Percentiles rank a stretch among this genome's conserved stretches.
These are phyloP conservation scores for Bombyx mandarina DNA, from an alignment of 1,140 invertebrate species.

Conservation along the genomic window DNA sequence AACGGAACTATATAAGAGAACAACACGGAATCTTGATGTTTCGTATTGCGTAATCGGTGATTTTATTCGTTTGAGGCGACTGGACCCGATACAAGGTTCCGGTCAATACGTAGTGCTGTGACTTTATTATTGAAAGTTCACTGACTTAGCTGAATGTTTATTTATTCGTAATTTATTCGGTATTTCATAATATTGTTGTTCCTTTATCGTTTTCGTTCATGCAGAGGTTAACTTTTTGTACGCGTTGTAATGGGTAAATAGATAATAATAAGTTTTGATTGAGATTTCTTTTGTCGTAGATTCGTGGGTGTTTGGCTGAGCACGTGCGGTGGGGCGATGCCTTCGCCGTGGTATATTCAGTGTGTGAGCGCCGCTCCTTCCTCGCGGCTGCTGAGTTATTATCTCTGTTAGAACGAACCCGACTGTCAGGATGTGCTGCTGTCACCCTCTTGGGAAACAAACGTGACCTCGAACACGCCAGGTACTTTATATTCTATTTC, in stretches of 20 bases:
- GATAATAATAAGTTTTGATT: not conserved
- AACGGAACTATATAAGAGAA: constrained; percentile 26
- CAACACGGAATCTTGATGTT: constrained; percentile 25
- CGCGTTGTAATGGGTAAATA: not conserved
- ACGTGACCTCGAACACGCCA: constrained; percentile 84
- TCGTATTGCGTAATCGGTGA: constrained; percentile 29
- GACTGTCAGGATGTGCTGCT: constrained; percentile 79
- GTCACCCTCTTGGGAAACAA: constrained; percentile 86
- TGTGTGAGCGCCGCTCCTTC: constrained; percentile 83
- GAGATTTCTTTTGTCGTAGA: constrained; percentile 20
- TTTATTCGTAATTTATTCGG: too few species aligned
- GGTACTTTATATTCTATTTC: constrained; percentile 51
- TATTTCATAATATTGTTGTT: too few species aligned
- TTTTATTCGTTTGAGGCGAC: constrained; percentile 23
- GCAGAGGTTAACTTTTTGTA: too few species aligned
- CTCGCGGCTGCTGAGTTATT: constrained; percentile 80
- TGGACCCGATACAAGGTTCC: constrained; percentile 22
- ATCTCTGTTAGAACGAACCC: constrained; percentile 78
- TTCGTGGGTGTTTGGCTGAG: constrained; percentile 80
- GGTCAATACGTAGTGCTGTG: constrained; percentile 15
- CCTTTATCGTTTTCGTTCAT: too few species aligned
- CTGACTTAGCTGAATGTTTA: constrained; percentile 12
- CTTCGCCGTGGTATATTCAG: constrained; percentile 88
- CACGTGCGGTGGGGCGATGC: constrained; percentile 88
- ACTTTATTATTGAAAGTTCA: constrained; percentile 28